These are phyloP conservation scores for Melanogrammus aeglefinus DNA, from an alignment of 2,797 vertebrate genomes.

Conservation along the genomic window DNA sequence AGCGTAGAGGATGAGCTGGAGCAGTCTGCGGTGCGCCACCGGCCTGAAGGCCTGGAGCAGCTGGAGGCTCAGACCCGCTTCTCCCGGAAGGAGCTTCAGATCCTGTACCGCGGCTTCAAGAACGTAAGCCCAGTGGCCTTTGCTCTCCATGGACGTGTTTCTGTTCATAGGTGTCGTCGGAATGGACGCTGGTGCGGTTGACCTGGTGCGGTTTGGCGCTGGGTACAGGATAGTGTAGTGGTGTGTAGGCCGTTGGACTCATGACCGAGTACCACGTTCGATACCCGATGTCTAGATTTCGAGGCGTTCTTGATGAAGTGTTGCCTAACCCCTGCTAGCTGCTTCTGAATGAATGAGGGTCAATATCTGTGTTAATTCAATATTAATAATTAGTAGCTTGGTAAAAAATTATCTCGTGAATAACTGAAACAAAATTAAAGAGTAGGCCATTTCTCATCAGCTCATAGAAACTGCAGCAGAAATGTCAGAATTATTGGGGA, in stretches of 20 bases:
- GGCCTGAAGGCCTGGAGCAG: conserved; percentile 92
- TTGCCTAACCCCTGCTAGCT: not conserved
- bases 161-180: no score
- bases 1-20: conserved; percentile 98
- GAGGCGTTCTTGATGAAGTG: not conserved
- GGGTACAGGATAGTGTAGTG: no score
- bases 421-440: not conserved
- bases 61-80: conserved; percentile 95
- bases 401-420: not conserved
- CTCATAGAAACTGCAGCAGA: not conserved
- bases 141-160: not conserved
- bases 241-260: no score
- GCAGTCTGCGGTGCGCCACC: conserved; percentile 91
- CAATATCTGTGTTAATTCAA: not conserved
- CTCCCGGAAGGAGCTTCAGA: conserved; percentile 97
- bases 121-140: conserved; percentile 80
- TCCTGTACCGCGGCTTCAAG: conserved; percentile 98
- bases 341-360: not conserved
- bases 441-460: not conserved
- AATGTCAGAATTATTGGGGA: not conserved
- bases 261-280: no score
- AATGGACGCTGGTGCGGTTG: no score
- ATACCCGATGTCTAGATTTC: not conserved
- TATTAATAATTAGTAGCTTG: not conserved
- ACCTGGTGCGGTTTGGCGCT: no score